Evolutionary conservation across 2,797 vertebrate genomes (phyloP).

Genomic region (Arremon brunneinucha): DNA sequence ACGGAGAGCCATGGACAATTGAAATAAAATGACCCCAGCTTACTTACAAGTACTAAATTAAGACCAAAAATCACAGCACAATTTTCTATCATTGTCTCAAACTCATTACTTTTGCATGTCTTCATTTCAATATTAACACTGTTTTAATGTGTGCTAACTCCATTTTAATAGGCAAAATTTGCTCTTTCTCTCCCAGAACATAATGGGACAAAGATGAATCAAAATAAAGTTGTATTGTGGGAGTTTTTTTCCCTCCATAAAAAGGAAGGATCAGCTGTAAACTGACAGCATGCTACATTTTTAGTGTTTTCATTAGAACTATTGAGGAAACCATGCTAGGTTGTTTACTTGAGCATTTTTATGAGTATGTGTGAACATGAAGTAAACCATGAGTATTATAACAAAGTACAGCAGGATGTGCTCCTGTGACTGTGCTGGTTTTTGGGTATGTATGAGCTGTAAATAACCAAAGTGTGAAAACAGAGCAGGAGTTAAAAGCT

Average conservation of each 20-base stretch:
- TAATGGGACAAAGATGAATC: neutral
- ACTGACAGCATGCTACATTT: neutral
- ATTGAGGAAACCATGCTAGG: neutral
- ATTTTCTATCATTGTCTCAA: neutral
- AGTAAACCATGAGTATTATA: neutral
- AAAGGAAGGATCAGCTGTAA: neutral
- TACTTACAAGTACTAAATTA: neutral
- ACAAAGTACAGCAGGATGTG: neutral
- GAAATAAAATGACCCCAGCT: neutral
- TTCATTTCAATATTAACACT: neutral
- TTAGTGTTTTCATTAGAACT: neutral
- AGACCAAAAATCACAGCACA: neutral
- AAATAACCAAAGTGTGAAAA: neutral
- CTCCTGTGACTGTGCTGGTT: neutral
- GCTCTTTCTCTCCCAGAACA: accelerated
- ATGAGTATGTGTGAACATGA: neutral
- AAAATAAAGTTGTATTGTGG: neutral
- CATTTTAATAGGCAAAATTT: neutral
- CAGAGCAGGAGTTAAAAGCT: neutral
- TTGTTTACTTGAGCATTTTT: neutral
- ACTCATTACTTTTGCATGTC: neutral
- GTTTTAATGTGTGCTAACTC: neutral
- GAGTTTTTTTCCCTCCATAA: accelerated
- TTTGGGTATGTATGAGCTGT: neutral
- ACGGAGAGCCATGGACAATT: neutral